Evolutionary conservation across 2,888 invertebrate genomes (phyloP).

Genomic region (Dromius quadrimaculatus): DNA sequence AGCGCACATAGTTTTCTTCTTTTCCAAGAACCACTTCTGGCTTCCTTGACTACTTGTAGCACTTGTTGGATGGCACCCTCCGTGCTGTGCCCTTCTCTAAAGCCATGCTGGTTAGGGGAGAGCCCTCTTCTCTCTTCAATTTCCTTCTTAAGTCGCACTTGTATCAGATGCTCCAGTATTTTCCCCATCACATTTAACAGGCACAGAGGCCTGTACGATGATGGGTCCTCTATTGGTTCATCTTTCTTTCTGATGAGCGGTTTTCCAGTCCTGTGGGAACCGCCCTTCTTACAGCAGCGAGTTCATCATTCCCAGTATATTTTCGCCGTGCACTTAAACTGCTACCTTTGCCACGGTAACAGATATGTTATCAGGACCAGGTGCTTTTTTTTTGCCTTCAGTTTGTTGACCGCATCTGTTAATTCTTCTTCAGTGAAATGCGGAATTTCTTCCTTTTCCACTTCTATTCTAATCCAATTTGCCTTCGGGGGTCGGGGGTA

Average conservation of each 20-base stretch:
- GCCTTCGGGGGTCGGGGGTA: background rate
- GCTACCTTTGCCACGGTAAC: too few relatives aligned
- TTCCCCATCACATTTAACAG: too few relatives aligned
- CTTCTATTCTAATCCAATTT: background rate
- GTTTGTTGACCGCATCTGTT: background rate
- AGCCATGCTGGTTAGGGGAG: background rate
- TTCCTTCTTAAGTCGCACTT: too few relatives aligned
- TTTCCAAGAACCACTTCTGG: background rate
- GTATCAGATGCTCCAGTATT: too few relatives aligned
- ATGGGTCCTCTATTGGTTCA: too few relatives aligned
- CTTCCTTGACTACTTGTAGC: background rate
- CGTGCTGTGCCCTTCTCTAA: background rate
- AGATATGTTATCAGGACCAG: background rate
- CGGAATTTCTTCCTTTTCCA: background rate
- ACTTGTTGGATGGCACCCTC: background rate
- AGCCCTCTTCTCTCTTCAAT: too few relatives aligned
- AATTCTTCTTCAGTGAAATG: background rate
- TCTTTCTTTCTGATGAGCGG: too few relatives aligned
- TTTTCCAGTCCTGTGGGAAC: too few relatives aligned
- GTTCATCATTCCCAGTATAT: too few relatives aligned
- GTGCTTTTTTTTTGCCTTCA: background rate
- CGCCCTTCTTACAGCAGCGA: too few relatives aligned
- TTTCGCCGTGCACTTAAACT: too few relatives aligned
- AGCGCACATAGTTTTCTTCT: background rate
- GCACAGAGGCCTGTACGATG: too few relatives aligned